Evolutionary conservation across 2,113 vertebrate species (phyloP), one percentile per base, ranked within the genome.

Genomic region (Prolemur simus): DNA sequence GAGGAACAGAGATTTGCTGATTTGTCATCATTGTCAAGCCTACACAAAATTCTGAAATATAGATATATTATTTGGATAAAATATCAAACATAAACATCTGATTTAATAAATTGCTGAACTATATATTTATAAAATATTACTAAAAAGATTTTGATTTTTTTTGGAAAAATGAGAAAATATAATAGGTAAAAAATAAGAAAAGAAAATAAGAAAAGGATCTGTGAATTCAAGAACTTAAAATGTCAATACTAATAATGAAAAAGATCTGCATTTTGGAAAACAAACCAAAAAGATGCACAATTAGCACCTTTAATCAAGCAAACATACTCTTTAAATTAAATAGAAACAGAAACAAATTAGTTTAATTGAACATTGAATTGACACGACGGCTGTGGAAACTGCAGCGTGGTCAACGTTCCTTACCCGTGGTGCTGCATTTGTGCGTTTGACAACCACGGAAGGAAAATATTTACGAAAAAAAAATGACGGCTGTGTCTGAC

Each of bases 371-470:
- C 37, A 58, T 27, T 81, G 20, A 81, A 25, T 39, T 39, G n/a
- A 58, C 27, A 81, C 9, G 4, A 15, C 58, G 54, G 39, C 14
- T 8, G 27, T 17, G 4, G 78, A 81, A 81, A 81, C 8, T 5
- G 25, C 13, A 8, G 11, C 13, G 14, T 42, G 69, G 39, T 42
- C 12, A 5, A 13, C 0, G 2, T 13, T 18, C n/a, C n/a, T 3
- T 27, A 25, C 42, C 10, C 21, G 12, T 13, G 69, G 21, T 23
- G 39, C 37, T 69, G n/a, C 18, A 5, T 37, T 37, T 39, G 69
- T 42, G 20, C 11, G 7, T 27, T 73, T 12, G 25, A 13, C 11
- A 73, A 42, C 6, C 12, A 9, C 6, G 21, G 37, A 42, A 14
- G 23, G 23, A 73, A 73, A 25, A 25, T 12, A 27, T 42, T 73